A percentile compares a stretch with the other conserved stretches of the same genome.
These are phyloP conservation scores for Ormia ochracea DNA, from an alignment of 2,888 invertebrate species.

Conservation along the genomic window DNA sequence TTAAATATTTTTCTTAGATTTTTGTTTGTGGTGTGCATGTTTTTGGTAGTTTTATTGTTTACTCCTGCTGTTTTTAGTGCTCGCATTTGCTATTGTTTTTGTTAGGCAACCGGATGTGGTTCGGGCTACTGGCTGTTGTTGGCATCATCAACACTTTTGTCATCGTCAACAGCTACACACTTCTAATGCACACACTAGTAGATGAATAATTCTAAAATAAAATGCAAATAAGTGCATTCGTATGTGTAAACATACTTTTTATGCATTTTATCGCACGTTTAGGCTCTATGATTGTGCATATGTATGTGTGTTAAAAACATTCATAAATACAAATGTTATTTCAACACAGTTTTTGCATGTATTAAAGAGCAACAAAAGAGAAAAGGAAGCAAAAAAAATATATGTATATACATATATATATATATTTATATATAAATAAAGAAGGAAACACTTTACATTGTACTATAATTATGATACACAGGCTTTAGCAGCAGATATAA, in stretches of 20 bases:
- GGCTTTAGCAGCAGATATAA: constrained; percentile 4
- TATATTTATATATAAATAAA: no score
- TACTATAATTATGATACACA: constrained; percentile 55
- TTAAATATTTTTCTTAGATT: constrained; percentile 1
- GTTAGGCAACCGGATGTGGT: constrained; percentile 54
- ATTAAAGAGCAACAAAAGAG: neutral
- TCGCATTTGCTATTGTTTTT: neutral
- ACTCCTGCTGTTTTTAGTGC: constrained; percentile 10
- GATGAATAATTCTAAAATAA: neutral
- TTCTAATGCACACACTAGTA: neutral
- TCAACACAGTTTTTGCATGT: constrained; percentile 18
- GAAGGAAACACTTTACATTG: constrained; percentile 17
- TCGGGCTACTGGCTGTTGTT: constrained; percentile 47
- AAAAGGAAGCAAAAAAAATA: neutral
- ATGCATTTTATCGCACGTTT: constrained; percentile 41
- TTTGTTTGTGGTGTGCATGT: constrained; percentile 3
- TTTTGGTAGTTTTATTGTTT: constrained; percentile 42
- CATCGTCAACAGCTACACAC: constrained; percentile 13
- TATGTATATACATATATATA: no score
- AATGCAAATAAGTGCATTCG: constrained; percentile 7
- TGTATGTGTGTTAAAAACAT: neutral
- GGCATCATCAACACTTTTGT: constrained; percentile 41
- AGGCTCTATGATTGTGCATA: neutral
- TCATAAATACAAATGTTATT: constrained; percentile 4
- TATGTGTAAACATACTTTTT: constrained; percentile 8